phyloP scores from a whole-genome alignment of 2,113 vertebrate genomes.

The Cygnus atratus region DNA sequence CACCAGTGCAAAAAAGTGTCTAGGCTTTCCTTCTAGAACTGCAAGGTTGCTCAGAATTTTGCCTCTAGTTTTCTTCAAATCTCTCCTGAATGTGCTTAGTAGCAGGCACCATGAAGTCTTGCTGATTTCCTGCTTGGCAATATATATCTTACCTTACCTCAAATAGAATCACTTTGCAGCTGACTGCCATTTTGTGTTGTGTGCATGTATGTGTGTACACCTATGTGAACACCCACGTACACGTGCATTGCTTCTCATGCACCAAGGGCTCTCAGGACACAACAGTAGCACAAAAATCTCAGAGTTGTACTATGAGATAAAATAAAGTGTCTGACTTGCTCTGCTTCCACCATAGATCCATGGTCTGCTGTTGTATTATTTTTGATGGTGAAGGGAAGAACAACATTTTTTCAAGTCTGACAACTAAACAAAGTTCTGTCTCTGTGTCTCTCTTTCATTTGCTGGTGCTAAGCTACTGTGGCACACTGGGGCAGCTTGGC shows the following conservation, averaged over 20 bases:
- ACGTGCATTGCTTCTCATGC: neutral
- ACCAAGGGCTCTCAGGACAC: neutral
- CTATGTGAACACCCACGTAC: rapidly evolving
- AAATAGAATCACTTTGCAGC: neutral
- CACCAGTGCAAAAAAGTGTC: neutral
- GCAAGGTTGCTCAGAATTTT: neutral
- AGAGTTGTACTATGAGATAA: neutral
- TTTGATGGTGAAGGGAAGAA: neutral
- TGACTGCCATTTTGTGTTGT: neutral
- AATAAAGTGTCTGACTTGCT: neutral
- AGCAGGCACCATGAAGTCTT: neutral
- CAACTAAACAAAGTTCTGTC: neutral
- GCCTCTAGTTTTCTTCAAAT: neutral
- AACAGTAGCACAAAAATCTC: neutral
- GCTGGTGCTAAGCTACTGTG: neutral
- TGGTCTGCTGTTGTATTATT: neutral
- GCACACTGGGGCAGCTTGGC: neutral
- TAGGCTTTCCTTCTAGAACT: neutral
- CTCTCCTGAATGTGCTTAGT: neutral
- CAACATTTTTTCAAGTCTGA: neutral
- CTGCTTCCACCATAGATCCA: neutral
- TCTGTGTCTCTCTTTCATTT: too few relatives aligned
- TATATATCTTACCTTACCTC: neutral
- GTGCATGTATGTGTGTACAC: too few relatives aligned
- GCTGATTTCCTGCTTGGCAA: neutral